Conservation (phyloP, 2,888 invertebrate genomes). For the Notocelia uddmanniana region DNA sequence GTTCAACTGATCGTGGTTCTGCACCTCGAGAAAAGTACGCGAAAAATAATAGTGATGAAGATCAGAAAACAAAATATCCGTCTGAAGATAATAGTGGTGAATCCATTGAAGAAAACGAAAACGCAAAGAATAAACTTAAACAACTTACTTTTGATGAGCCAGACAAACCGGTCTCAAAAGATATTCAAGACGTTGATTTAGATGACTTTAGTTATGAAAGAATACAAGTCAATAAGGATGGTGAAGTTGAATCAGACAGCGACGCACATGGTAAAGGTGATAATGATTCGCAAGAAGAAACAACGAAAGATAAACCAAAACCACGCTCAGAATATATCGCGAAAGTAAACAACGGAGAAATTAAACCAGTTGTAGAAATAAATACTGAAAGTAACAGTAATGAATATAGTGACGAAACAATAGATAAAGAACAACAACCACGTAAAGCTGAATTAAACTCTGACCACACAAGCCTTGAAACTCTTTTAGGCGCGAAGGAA, state of each 20-base stretch:
- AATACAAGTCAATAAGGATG: constrained; percentile 62
- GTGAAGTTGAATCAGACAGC: constrained; percentile 58
- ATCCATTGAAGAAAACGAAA: constrained; percentile 48
- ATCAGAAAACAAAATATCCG: constrained; percentile 21
- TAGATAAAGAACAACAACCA: constrained; percentile 48
- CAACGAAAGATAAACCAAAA: constrained; percentile 48
- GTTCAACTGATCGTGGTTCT: constrained; percentile 21
- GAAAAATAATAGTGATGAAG: constrained; percentile 23
- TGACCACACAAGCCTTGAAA: constrained; percentile 62
- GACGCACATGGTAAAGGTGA: constrained; percentile 56
- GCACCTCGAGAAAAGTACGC: constrained; percentile 15
- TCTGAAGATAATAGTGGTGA: constrained; percentile 30
- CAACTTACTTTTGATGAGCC: constrained; percentile 18
- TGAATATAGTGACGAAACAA: constrained; percentile 57
- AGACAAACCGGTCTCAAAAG: constrained; percentile 45
- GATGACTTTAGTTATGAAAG: constrained; percentile 67
- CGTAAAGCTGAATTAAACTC: constrained; percentile 50
- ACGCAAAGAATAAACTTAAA: constrained; percentile 40
- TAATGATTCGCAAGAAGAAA: constrained; percentile 53
- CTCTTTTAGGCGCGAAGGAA: constrained; percentile 56
- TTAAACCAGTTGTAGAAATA: constrained; percentile 77
- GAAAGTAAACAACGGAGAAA: constrained; percentile 69
- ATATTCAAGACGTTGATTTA: constrained; percentile 65
- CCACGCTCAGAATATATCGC: constrained; percentile 34
- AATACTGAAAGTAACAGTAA: constrained; percentile 62